These are phyloP conservation scores for Neosilurus hyrtlii DNA, from an alignment of 2,797 vertebrate species.

Conservation along the genomic window DNA sequence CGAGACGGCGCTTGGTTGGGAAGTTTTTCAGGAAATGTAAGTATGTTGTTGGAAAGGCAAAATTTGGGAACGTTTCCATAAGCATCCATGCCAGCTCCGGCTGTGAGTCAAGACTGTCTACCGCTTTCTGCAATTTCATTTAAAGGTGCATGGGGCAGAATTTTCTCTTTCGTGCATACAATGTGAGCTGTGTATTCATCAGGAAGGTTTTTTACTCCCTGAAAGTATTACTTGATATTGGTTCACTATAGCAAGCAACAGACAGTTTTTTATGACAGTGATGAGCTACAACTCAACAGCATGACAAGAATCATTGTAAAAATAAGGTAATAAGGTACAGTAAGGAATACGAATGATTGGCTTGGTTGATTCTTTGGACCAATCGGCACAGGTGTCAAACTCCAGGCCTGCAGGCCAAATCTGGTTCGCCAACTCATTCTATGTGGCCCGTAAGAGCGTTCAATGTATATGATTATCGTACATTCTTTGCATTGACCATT, in stretches of 20 bases:
- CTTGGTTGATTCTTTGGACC: background rate
- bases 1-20: constrained; percentile 1
- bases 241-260: background rate
- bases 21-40: constrained; percentile 47
- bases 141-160: background rate
- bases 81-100: constrained; percentile 28
- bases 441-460: too few relatives aligned
- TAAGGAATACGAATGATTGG: background rate
- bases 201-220: background rate
- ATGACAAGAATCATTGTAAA: background rate
- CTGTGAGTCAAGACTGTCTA: constrained; percentile 27
- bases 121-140: background rate
- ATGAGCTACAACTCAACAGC: background rate
- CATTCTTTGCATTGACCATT: too few relatives aligned
- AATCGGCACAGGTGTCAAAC: too few relatives aligned
- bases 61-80: constrained; percentile 42
- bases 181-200: background rate
- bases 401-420: too few relatives aligned
- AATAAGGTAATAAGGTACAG: background rate
- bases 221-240: background rate
- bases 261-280: background rate
- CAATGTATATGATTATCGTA: too few relatives aligned
- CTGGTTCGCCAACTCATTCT: too few relatives aligned
- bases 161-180: background rate
- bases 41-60: constrained; percentile 44